Evolutionary conservation across 30 jellyfish, hydroid and myxozoan genomes (phyloP).

Genomic region (Aurelia sp.): DNA sequence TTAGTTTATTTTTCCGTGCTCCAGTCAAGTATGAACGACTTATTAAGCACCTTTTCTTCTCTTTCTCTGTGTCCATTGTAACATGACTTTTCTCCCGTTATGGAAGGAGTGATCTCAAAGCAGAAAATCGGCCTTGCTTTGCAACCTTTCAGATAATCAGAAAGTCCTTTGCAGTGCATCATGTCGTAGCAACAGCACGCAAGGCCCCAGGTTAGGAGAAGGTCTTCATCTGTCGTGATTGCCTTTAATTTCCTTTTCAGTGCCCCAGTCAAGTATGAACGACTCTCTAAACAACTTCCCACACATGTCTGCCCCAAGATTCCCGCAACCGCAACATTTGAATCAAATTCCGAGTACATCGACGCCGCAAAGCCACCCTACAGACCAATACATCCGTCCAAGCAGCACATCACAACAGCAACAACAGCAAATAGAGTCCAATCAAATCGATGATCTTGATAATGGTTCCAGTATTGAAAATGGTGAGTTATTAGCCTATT

Average conservation of each 20-base stretch:
- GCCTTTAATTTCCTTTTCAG: neutral
- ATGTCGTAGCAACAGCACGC: no score
- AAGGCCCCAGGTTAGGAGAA: no score
- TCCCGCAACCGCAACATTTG: neutral
- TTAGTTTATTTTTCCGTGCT: neutral
- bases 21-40: neutral
- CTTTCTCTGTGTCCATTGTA: no score
- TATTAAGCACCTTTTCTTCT: neutral
- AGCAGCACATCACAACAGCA: conserved; percentile 2
- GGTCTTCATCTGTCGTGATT: no score
- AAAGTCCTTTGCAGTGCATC: no score
- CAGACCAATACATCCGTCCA: neutral
- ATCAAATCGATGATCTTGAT: neutral
- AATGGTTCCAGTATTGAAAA: neutral
- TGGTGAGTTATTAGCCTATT: neutral
- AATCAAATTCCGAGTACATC: neutral
- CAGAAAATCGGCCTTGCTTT: no score
- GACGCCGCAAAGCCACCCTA: no score
- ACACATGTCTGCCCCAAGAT: conserved; percentile 1
- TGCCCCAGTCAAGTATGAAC: neutral
- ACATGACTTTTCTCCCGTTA: no score
- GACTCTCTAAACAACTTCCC: neutral
- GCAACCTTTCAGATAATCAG: no score
- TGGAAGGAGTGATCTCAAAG: no score
- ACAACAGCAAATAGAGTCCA: neutral